Evolutionary conservation across 2,113 vertebrate species (phyloP), one percentile per base, ranked within the genome.

Genomic region (Hyaena hyaena): DNA sequence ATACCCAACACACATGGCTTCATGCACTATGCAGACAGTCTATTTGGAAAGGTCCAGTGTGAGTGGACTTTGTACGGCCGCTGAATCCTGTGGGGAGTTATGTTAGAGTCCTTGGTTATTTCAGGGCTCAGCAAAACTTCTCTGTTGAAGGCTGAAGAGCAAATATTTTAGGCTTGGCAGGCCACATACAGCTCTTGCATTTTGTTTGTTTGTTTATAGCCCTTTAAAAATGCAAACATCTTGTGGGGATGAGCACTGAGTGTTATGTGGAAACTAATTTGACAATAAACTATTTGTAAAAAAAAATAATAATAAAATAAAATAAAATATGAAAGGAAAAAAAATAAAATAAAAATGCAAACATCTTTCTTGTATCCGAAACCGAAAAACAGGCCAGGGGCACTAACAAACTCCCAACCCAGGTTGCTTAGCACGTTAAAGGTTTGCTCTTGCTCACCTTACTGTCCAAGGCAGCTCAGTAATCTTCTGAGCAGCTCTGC

Each of bases 341-440:
- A n/a, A n/a, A n/a, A n/a, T n/a, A n/a, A n/a, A n/a, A n/a, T 66
- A 39, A 82, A 93, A 89, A 74, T 63, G 11, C 79, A 31, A 94
- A 93, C 61, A 65, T 16, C 7, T n/a, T 88, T 80, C 53, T 86
- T 95, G 74, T 39, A 88, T 43, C 61, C 33, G 15, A 31, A 55
- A 31, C 7, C 55, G 10, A 53, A 69, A 91, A 39, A 12, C 24
- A 84, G 35, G 10, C n/a, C 53, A 58, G 8, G 8, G 21, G 8
- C 23, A 58, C 21, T 82, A 86, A 88, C 33, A 45, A 63, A 58
- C 21, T 74, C 16, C 50, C 35, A 65, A 5, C 35, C 35, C 10
- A 92, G 77, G 23, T 43, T 45, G 17, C 26, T 90, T 69, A 58
- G 45, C 12, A 50, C 4, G 0, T 68, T 58, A 28, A 11, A 87